Percentiles rank a stretch among this genome's conserved stretches.
phyloP scores from a whole-genome alignment of 2,888 invertebrate species.

The Plagodis pulveraria region DNA sequence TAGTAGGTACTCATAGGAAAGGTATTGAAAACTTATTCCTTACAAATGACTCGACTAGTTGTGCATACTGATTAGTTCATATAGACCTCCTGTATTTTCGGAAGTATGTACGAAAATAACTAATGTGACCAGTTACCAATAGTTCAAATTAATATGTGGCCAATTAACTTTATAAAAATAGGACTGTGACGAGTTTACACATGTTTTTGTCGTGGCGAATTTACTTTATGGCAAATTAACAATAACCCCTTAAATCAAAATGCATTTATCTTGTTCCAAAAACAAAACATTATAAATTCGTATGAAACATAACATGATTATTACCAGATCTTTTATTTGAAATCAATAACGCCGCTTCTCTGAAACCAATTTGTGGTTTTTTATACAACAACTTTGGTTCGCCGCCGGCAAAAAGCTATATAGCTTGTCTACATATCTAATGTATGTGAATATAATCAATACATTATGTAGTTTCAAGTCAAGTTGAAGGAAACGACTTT shows the following conservation, averaged over 20 bases:
- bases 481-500: too few species aligned
- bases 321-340: constrained; percentile 14
- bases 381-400: constrained; percentile 21
- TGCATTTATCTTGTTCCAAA: too few species aligned
- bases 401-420: constrained; percentile 21
- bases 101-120: too few species aligned
- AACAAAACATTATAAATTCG: too few species aligned
- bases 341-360: constrained; percentile 35
- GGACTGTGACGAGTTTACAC: background rate
- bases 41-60: too few species aligned
- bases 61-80: too few species aligned
- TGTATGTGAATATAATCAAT: constrained; percentile 5
- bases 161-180: too few species aligned
- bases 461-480: background rate
- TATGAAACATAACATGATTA: constrained; percentile 1
- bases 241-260: background rate
- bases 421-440: constrained; percentile 12
- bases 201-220: background rate
- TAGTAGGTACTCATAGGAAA: too few species aligned
- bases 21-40: too few species aligned
- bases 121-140: too few species aligned
- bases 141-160: too few species aligned
- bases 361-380: constrained; percentile 39
- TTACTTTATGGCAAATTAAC: background rate
- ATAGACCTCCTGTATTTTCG: too few species aligned